phyloP scores from a whole-genome alignment of 2,797 vertebrate genomes.

The Eurystomus glaucurus region DNA sequence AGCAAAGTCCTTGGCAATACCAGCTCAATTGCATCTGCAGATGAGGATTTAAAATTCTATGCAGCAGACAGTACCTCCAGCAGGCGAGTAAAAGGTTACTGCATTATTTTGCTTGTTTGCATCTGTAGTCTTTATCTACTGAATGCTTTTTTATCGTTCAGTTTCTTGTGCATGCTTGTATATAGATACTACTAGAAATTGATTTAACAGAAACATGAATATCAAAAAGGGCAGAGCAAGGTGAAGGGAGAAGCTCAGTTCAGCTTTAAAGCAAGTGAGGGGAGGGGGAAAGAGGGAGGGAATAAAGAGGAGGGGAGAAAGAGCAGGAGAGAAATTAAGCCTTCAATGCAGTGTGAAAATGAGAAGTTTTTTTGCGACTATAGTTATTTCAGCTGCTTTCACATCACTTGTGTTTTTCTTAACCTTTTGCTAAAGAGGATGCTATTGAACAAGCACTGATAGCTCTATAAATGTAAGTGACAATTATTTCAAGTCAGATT shows the following conservation, averaged over 20 bases:
- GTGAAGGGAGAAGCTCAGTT: constrained; percentile 79
- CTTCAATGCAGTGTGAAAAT: constrained; percentile 60
- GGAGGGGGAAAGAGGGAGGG: constrained; percentile 27
- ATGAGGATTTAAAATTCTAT: constrained; percentile 87
- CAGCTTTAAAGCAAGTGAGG: constrained; percentile 67
- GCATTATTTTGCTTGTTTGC: constrained; percentile 85
- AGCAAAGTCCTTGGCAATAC: constrained; percentile 83
- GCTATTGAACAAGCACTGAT: constrained; percentile 42
- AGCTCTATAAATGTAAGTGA: constrained; percentile 68
- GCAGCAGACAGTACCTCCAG: constrained; percentile 87
- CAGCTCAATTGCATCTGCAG: constrained; percentile 85
- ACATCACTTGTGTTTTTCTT: constrained; percentile 64
- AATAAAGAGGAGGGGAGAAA: constrained; percentile 25
- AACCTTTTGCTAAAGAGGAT: constrained; percentile 50
- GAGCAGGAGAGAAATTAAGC: constrained; percentile 56
- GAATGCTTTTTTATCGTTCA: constrained; percentile 24
- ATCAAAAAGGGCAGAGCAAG: constrained; percentile 83
- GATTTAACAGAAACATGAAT: constrained; percentile 76
- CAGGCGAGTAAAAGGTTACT: constrained; percentile 88
- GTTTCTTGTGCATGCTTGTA: constrained; percentile 73
- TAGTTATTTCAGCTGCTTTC: constrained; percentile 53
- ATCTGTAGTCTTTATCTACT: constrained; percentile 76
- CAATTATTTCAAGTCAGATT: constrained; percentile 77
- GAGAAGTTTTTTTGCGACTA: constrained; percentile 39
- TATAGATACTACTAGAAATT: constrained; percentile 73